Percentiles rank a stretch among this genome's conserved stretches.
Evolutionary conservation across 2,797 vertebrate genomes (phyloP).

Genomic region (Acipenser ruthenus): DNA sequence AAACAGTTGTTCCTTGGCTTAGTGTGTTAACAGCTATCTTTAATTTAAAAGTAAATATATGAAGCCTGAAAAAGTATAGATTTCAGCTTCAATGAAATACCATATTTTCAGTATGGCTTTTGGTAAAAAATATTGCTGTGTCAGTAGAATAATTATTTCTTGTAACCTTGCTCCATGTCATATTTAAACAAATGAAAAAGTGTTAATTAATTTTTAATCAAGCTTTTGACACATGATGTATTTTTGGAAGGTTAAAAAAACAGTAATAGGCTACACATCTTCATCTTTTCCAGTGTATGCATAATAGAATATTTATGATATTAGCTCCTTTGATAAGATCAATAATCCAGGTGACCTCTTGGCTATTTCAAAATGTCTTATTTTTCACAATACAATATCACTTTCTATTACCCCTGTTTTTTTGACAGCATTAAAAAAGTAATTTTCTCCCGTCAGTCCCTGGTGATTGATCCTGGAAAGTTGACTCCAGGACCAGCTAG

Average conservation of each 20-base stretch:
- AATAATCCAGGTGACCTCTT: slow-evolving; percentile 20
- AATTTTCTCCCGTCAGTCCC: slow-evolving; percentile 18
- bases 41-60: slow-evolving; percentile 2
- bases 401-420: slow-evolving; percentile 22
- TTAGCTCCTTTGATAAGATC: slow-evolving; percentile 21
- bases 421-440: slow-evolving; percentile 25
- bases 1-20: too few relatives aligned
- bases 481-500: slow-evolving; percentile 15
- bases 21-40: too few relatives aligned
- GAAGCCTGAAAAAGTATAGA: not conserved
- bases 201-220: slow-evolving; percentile 7
- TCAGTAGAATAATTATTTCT: too few relatives aligned
- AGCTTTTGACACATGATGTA: slow-evolving; percentile 7
- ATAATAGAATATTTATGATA: slow-evolving; percentile 25
- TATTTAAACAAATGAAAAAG: not conserved
- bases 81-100: not conserved
- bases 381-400: slow-evolving; percentile 24
- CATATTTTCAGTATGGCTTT: not conserved
- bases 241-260: slow-evolving; percentile 16
- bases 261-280: slow-evolving; percentile 11
- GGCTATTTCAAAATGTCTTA: slow-evolving; percentile 17
- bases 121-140: too few relatives aligned
- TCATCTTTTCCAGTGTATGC: slow-evolving; percentile 14
- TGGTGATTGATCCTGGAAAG: slow-evolving; percentile 20
- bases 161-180: not conserved